phyloP scores from a whole-genome alignment of 2,113 vertebrate genomes.

The Capreolus pygargus region DNA sequence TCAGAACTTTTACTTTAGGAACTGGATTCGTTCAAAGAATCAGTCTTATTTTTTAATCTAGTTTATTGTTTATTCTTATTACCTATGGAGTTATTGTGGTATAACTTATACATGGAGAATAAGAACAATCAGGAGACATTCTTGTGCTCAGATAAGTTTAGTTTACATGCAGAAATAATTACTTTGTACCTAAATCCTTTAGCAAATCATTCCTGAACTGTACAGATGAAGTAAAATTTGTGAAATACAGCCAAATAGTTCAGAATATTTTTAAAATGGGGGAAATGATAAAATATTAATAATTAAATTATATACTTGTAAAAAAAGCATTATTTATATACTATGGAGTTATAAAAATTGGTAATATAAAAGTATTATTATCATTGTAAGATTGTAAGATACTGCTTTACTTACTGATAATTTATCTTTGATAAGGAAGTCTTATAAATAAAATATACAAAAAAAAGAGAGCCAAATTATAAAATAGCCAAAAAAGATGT shows the following conservation, averaged over 20 bases:
- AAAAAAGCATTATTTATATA: conserved; percentile 3
- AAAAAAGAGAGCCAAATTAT: conserved; percentile 39
- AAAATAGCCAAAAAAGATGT: background rate
- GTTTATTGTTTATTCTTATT: background rate
- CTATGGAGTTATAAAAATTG: background rate
- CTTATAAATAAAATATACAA: background rate
- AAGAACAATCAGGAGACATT: background rate
- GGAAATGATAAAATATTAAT: background rate
- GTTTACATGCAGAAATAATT: background rate
- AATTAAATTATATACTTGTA: conserved; percentile 20
- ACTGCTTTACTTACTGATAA: background rate
- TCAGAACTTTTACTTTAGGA: conserved; percentile 10
- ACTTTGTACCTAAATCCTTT: background rate
- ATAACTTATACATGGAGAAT: background rate
- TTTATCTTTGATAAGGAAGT: conserved; percentile 16
- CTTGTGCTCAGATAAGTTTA: background rate
- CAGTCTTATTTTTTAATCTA: background rate
- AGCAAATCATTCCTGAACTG: background rate
- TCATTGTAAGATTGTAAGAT: background rate
- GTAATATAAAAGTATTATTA: background rate
- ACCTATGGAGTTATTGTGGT: background rate
- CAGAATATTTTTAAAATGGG: background rate
- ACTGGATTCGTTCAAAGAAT: conserved; percentile 13
- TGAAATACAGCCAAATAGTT: conserved; percentile 15
- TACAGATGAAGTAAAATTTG: conserved; percentile 27